phyloP scores from a whole-genome alignment of 2,888 invertebrate genomes.

The Cetonia aurata region DNA sequence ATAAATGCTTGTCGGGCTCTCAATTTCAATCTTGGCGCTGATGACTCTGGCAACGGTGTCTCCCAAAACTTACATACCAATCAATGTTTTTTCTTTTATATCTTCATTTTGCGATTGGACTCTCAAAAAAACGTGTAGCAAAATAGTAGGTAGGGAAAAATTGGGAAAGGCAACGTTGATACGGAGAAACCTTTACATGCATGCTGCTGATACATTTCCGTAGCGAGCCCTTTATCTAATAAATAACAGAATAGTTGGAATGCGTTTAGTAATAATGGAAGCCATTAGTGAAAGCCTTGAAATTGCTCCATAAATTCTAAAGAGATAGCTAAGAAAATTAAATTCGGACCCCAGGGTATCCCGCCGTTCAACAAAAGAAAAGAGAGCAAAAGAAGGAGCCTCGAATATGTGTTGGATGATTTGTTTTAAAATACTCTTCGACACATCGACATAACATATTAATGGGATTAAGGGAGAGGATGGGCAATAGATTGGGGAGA shows the following conservation, averaged over 20 bases:
- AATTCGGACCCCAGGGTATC: constrained; percentile 10
- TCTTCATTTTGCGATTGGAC: no score
- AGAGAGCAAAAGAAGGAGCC: constrained; percentile 12
- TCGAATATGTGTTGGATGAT: constrained; percentile 12
- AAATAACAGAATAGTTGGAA: constrained; percentile 19
- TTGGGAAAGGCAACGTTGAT: no score
- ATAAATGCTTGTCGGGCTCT: no score
- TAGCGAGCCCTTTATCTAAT: neutral
- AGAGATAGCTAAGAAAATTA: constrained; percentile 37
- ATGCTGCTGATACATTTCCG: neutral
- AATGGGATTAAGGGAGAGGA: constrained; percentile 30
- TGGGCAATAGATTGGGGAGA: constrained; percentile 49
- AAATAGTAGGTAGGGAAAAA: no score
- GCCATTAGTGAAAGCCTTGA: neutral
- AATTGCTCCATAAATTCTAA: constrained; percentile 40
- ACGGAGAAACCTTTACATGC: no score
- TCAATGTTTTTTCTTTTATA: no score
- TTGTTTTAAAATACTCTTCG: constrained; percentile 31
- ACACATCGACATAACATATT: constrained; percentile 34
- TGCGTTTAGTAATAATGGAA: constrained; percentile 15
- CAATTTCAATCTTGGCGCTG: no score
- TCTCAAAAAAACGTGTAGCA: no score
- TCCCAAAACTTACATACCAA: no score
- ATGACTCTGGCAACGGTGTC: no score
- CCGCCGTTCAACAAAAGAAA: constrained; percentile 5